Base-by-base conservation (phyloP, 2,797 vertebrate genomes). In the Peromyscus attwateri region DNA sequence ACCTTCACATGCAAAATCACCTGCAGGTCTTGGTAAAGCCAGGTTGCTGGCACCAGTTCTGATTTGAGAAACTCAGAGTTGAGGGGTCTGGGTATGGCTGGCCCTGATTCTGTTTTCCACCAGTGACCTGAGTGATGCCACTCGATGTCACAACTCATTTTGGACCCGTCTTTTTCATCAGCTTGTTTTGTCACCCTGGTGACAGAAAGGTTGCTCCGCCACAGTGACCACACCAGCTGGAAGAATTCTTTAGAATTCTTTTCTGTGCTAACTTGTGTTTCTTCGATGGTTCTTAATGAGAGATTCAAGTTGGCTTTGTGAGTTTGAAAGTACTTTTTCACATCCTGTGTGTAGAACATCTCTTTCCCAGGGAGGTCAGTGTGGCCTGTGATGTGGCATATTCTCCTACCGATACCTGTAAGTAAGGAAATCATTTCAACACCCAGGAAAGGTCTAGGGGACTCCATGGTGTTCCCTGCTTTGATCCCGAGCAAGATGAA, bases 401-500 rank as follows among this genome's bases (percentile, higher is more conserved):
- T 85, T 93, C 82, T 90, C 89, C 94, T 95, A 40, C 64, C 64
- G 71, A 79, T 16, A 37, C 68, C 57, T 9, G 77, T 46, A 80
- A 88, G 66, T 43, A 34, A 89, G 73, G 76, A 90, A 95, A 96
- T 92, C 43, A 43, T 6, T 91, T 92, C 82, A 43, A 71, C 43
- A 85, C 37, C 83, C 57, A 5, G 75, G 64, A 93, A 90, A 96
- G 92, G 96, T 95, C 81, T 83, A 76, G 25, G 71, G 88, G 83
- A 89, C 80, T 90, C 77, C 57, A 16, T 92, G 27, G 0, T 79
- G 34, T 93, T 89, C 60, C 66, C 79, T 34, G 77, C 97, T 97
- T 97, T 97, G 92, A 89, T 97, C 94, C 88, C 89, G 97, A 97
- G 92, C 0, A 13, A 94, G 96, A 96, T 29, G 89, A 92, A 92